These are phyloP conservation scores for Pampus argenteus DNA, from an alignment of 2,797 vertebrate species.

Conservation along the genomic window DNA sequence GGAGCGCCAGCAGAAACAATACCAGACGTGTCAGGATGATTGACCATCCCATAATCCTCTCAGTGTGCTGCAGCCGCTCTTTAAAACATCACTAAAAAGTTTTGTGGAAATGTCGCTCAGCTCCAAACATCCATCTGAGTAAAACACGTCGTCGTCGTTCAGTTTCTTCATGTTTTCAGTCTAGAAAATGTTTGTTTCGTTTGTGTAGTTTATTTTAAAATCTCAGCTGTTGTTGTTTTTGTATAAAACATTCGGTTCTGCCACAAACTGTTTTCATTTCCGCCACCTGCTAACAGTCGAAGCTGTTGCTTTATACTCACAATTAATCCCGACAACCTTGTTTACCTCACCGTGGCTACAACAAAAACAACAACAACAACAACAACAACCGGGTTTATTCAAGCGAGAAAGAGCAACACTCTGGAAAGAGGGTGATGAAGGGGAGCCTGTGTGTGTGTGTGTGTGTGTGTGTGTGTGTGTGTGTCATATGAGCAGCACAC, in stretches of 20 bases:
- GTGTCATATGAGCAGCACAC: slow-evolving; percentile 21
- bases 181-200: no score
- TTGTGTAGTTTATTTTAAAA: no score
- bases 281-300: slow-evolving; percentile 10
- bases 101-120: slow-evolving; percentile 4
- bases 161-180: no score
- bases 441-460: background rate
- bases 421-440: background rate
- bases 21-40: slow-evolving; percentile 60
- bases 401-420: slow-evolving; percentile 9
- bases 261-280: background rate
- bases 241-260: background rate
- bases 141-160: no score
- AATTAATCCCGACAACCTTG: slow-evolving; percentile 31
- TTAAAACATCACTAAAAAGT: slow-evolving; percentile 20
- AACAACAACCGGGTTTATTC: slow-evolving; percentile 19
- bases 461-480: slow-evolving; percentile 4
- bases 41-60: slow-evolving; percentile 61
- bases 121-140: no score
- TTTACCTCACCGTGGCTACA: slow-evolving; percentile 30
- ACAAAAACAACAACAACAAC: slow-evolving; percentile 18
- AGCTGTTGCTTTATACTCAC: slow-evolving; percentile 21
- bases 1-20: slow-evolving; percentile 11
- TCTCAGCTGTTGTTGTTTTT: slow-evolving; percentile 13
- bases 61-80: slow-evolving; percentile 30